Evolutionary conservation across 2,888 invertebrate species (phyloP).

Genomic region (Lepidochrysops patricia): DNA sequence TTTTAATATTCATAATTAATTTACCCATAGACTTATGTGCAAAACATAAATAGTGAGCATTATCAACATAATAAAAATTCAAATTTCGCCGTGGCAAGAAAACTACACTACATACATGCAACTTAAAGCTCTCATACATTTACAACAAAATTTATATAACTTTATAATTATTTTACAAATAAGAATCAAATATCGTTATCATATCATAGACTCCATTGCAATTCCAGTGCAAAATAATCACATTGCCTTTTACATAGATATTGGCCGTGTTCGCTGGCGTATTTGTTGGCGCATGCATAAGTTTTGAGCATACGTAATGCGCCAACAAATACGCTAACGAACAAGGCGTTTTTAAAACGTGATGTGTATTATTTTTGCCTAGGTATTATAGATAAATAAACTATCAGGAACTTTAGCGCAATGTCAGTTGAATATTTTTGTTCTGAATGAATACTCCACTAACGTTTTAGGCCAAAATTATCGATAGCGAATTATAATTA

Average conservation of each 20-base stretch:
- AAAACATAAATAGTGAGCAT: slow-evolving; percentile 9
- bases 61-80: slow-evolving; percentile 16
- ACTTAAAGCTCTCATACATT: slow-evolving; percentile 23
- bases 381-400: background rate
- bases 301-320: too few species aligned
- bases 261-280: too few species aligned
- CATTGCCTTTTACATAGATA: too few species aligned
- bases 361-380: too few species aligned
- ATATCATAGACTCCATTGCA: background rate
- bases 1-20: background rate
- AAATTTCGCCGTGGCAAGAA: slow-evolving; percentile 22
- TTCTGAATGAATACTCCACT: too few species aligned
- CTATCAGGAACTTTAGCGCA: background rate
- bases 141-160: background rate
- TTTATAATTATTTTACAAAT: slow-evolving; percentile 9
- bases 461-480: background rate
- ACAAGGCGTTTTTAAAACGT: too few species aligned
- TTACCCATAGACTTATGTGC: slow-evolving; percentile 10
- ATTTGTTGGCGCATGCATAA: too few species aligned
- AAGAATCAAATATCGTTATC: background rate
- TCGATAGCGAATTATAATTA: background rate
- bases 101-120: slow-evolving; percentile 16
- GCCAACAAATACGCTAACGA: too few species aligned
- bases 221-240: too few species aligned
- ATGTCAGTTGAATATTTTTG: background rate